These are phyloP conservation scores for Norana najaformis DNA, from an alignment of 2,888 invertebrate species.

Conservation along the genomic window DNA sequence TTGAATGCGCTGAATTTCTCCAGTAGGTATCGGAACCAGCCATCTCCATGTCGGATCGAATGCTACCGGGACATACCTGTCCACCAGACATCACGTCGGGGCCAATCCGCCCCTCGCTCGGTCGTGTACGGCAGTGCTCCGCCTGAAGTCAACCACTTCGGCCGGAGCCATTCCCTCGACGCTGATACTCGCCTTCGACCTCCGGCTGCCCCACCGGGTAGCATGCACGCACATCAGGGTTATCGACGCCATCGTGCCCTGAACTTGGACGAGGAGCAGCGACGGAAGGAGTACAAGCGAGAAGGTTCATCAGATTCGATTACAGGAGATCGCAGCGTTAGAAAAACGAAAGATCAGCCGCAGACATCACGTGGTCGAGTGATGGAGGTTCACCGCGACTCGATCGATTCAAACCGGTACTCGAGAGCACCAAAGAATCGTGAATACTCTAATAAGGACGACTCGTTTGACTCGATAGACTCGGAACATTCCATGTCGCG, in stretches of 20 bases:
- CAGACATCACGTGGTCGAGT: neutral
- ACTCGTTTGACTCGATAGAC: slow-evolving; percentile 18
- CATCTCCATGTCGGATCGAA: neutral
- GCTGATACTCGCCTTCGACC: slow-evolving; percentile 28
- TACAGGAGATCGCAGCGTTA: neutral
- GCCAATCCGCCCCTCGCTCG: slow-evolving; percentile 32
- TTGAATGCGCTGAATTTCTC: neutral
- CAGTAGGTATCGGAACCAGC: slow-evolving; percentile 9
- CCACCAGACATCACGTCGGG: slow-evolving; percentile 16
- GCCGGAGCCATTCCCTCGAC: slow-evolving; percentile 35
- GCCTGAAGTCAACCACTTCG: slow-evolving; percentile 31
- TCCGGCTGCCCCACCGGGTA: neutral
- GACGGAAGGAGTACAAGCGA: neutral
- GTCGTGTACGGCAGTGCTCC: slow-evolving; percentile 21
- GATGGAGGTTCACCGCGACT: slow-evolving; percentile 17
- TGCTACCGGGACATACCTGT: neutral
- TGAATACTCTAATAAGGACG: slow-evolving; percentile 6
- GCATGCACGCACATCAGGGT: slow-evolving; percentile 9
- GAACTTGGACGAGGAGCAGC: slow-evolving; percentile 21
- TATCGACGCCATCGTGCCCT: slow-evolving; percentile 27
- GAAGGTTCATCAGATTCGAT: slow-evolving; percentile 25
- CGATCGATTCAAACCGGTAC: slow-evolving; percentile 18
- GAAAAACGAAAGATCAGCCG: neutral
- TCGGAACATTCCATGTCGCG: slow-evolving; percentile 23
- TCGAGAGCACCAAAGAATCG: neutral